Evolutionary conservation across 2,888 invertebrate genomes (phyloP), one percentile per base, ranked within the genome.

Genomic region (Siphlonurus alternatus): DNA sequence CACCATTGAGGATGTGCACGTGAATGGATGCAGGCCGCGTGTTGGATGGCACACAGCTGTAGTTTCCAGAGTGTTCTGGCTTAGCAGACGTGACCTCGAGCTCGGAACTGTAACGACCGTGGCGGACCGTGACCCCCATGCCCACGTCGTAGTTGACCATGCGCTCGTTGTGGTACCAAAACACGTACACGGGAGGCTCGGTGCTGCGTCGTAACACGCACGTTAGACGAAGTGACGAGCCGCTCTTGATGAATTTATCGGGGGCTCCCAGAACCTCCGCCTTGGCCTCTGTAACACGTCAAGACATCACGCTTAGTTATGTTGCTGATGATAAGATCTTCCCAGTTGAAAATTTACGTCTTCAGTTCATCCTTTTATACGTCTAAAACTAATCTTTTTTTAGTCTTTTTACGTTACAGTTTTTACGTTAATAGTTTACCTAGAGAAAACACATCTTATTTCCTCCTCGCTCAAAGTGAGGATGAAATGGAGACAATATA

Each of bases 21-120:
- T 83, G 84, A 66, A 89, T 87, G 65, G 85, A 87, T 23, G 87
- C 84, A 3, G 86, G 83, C 66, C 83, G 81, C 0, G 88, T 87
- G 73, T 89, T 89, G 7, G 88, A 87, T 7, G 89, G 89, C 54
- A 86, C 86, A 72, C 89, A 89, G 15, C 87, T 86, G 73, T 89
- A 89, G 76, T 89, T 89, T 22, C 89, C 88, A n/a, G 85, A 84
- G 71, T 88, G 87, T 61, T 77, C 72, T 71, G 77, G 79, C 68
- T 83, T 81, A 19, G 78, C 79, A 68, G 75, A 76, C 66, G 76
- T 76, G 66, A 79, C 76, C 63, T 78, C 74, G 69, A 81, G 72
- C 68, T 78, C 79, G 67, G 79, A 79, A 62, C 76, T 76, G 67
- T 76, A 75, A 53, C 76, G 73, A 54, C 78, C 72, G 65, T 77